Evolutionary conservation across 2,888 invertebrate species (phyloP).

Genomic region (Athripsodes cinereus): DNA sequence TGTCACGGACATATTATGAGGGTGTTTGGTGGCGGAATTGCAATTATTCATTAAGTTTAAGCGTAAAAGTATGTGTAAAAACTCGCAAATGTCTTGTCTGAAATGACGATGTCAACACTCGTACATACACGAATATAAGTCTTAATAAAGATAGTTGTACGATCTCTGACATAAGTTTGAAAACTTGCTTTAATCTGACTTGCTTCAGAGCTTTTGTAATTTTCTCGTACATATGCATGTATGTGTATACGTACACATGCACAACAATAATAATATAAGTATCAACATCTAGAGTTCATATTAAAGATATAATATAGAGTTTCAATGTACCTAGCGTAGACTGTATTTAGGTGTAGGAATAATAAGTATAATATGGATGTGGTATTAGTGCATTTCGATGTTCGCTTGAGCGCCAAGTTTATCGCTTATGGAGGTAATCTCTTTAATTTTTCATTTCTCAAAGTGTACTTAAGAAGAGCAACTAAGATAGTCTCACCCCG

Average conservation of each 20-base stretch:
- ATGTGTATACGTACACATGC: not conserved
- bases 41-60: no score
- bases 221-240: not conserved
- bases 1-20: no score
- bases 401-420: not conserved
- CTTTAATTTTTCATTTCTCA: not conserved
- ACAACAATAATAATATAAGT: not conserved
- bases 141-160: not conserved
- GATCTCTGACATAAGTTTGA: not conserved
- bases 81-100: no score
- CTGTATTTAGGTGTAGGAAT: no score
- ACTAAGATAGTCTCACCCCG: no score
- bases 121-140: no score
- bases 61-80: no score
- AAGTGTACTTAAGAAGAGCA: no score
- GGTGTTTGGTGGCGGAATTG: no score
- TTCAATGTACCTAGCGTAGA: no score
- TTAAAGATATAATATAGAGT: not conserved
- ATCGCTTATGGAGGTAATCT: not conserved
- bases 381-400: slow-evolving; percentile 5
- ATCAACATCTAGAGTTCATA: not conserved
- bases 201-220: slow-evolving; percentile 3
- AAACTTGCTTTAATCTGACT: slow-evolving; percentile 2
- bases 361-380: no score
- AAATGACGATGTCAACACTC: no score